Evolutionary conservation across 2,888 invertebrate genomes (phyloP), one percentile per base, ranked within the genome.

Genomic region (Drosophila colorata): DNA sequence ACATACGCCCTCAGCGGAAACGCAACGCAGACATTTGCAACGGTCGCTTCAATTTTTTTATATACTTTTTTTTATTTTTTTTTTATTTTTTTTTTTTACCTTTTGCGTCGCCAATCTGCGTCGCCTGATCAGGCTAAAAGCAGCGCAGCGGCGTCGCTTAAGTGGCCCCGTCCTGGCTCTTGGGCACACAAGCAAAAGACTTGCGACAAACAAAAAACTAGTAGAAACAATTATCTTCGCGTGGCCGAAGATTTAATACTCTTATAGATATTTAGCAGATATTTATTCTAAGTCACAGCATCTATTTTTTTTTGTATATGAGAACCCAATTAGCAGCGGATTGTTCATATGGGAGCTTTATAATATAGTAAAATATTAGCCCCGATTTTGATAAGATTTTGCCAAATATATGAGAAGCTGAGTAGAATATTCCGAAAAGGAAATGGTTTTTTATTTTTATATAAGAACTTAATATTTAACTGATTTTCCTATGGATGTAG

Each of bases 1-100:
- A 80, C 60, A 69, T 63, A 68, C 81, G 83, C 77, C 74, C 67
- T 33, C 66, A 67, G 43, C 89, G 89, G 89, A 88, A 84, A 80
- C 73, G 84, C 68, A 88, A 84, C 87, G 78, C 81, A 87, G 87
- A 81, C 87, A 88, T 80, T 87, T 88, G 70, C 49, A 78, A 78
- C 69, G 56, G 18, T 31, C 44, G 28, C 33, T 13, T 33, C 3
- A 13, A 3, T 7, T 20, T 9, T 23, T 44, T 11, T 14, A 8
- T 5, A 18, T 16, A n/a, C n/a, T n/a, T n/a, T n/a, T 18, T 20
- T n/a, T 20, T 11, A n/a, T 38, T 52, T 48, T 28, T 31, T 8
- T 38, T 58, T 13, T 16, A 7, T 40, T 58, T 40, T 40, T 69
- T 70, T 75, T 74, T 64, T 51, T 67, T 82, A 88, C 81, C 87